phyloP scores from a whole-genome alignment of 2,797 vertebrate species.

The Leptoclinus maculatus region DNA sequence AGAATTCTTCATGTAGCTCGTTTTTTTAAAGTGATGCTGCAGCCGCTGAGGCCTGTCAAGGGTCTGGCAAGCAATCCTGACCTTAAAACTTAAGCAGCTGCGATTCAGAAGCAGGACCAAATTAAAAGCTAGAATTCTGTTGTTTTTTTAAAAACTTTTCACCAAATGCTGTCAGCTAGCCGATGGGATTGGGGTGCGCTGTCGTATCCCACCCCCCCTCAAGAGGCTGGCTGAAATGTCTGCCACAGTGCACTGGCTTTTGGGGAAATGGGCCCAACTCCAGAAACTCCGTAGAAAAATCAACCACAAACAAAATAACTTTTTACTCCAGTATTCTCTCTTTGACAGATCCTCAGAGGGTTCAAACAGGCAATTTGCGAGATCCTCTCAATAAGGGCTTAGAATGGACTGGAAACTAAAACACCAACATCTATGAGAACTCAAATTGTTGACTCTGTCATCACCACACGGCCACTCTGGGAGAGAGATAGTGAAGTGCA shows the following conservation, averaged over 20 bases:
- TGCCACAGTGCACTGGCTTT: conserved; percentile 60
- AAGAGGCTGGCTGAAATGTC: conserved; percentile 55
- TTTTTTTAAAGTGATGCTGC: conserved; percentile 53
- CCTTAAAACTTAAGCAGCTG: conserved; percentile 45
- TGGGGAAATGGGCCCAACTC: conserved; percentile 56
- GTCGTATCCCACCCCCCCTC: conserved; percentile 26
- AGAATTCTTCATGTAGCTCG: conserved; percentile 48
- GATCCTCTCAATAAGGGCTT: conserved; percentile 13
- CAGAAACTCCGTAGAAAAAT: conserved; percentile 44
- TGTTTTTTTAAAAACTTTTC: conserved; percentile 32
- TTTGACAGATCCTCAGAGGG: conserved; percentile 44
- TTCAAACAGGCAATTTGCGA: conserved; percentile 33
- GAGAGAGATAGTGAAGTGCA: conserved; percentile 32
- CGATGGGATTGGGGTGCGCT: conserved; percentile 37
- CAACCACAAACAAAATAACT: conserved; percentile 28
- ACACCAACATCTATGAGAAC: conserved; percentile 18
- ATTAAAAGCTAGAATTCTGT: conserved; percentile 38
- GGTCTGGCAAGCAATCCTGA: conserved; percentile 27
- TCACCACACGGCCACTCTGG: conserved; percentile 14
- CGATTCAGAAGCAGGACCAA: conserved; percentile 38
- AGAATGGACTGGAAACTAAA: conserved; percentile 13
- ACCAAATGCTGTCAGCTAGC: conserved; percentile 50
- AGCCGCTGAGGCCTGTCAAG: conserved; percentile 46
- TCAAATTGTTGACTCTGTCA: conserved; percentile 24
- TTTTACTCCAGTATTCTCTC: conserved; percentile 33